Percentiles rank a stretch among this genome's conserved stretches.
Conservation (phyloP, 2,113 vertebrate species). For the Brachirus orientalis region DNA sequence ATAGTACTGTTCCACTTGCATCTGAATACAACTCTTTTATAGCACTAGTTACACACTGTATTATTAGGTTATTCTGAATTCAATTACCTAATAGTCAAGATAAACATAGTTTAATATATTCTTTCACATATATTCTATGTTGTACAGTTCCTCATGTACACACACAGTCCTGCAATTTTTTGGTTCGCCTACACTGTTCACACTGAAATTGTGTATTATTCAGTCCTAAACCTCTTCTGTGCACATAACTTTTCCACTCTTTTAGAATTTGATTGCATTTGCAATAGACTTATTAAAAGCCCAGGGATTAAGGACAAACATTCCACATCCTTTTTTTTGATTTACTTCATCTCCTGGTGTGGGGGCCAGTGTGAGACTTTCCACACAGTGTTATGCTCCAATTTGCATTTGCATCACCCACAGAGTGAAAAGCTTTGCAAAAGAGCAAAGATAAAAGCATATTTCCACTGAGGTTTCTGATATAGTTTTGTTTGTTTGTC, state of each 20-base stretch:
- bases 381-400: neutral
- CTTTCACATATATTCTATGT: no score
- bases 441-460: slow-evolving; percentile 39
- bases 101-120: no score
- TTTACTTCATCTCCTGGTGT: slow-evolving; percentile 8
- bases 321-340: neutral
- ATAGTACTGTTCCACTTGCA: no score
- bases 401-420: slow-evolving; percentile 33
- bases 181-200: no score
- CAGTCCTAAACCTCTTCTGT: neutral
- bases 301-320: slow-evolving; percentile 1
- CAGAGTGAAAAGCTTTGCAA: slow-evolving; percentile 47
- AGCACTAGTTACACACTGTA: no score
- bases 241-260: neutral
- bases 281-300: slow-evolving; percentile 14
- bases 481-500: slow-evolving; percentile 13
- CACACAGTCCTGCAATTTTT: no score
- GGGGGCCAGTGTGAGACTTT: neutral
- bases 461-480: slow-evolving; percentile 21
- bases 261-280: neutral
- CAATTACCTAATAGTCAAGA: no score
- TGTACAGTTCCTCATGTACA: no score
- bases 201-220: no score
- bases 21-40: no score
- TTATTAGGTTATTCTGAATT: no score